phyloP scores from a whole-genome alignment of 2,797 vertebrate genomes.

The Labeo calbasu region DNA sequence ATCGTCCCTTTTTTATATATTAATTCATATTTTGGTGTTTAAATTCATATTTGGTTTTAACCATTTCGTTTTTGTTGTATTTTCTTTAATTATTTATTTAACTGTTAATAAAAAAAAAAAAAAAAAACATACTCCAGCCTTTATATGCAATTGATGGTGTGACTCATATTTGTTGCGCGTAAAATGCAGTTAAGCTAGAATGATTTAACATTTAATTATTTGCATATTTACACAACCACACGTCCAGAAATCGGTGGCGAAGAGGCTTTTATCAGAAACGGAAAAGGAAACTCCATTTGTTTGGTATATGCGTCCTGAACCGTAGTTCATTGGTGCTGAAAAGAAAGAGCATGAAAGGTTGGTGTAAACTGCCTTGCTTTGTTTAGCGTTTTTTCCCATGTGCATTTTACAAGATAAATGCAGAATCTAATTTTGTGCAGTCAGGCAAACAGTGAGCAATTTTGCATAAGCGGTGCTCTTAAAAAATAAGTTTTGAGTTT shows the following conservation, averaged over 20 bases:
- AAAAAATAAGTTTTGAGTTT: neutral
- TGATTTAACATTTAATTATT: neutral
- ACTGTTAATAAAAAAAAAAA: neutral
- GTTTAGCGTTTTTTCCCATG: neutral
- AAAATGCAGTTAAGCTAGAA: neutral
- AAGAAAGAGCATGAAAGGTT: slow-evolving; percentile 31
- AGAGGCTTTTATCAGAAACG: slow-evolving; percentile 36
- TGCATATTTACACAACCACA: neutral
- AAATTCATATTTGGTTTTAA: neutral
- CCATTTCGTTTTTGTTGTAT: neutral
- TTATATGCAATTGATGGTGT: neutral
- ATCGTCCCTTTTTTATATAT: neutral
- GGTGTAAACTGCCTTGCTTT: neutral
- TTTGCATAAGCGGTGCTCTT: neutral
- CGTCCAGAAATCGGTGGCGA: neutral
- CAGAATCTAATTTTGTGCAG: neutral
- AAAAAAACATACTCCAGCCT: neutral
- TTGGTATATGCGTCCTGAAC: slow-evolving; percentile 17
- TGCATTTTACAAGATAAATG: neutral
- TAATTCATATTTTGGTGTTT: neutral
- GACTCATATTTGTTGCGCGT: neutral
- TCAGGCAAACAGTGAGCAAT: neutral
- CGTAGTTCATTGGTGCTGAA: slow-evolving; percentile 31
- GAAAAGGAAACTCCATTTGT: slow-evolving; percentile 40
- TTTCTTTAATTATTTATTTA: neutral